Percentiles rank a stretch among this genome's conserved stretches.
phyloP scores from a whole-genome alignment of 2,113 vertebrate genomes.

The Piaya cayana region DNA sequence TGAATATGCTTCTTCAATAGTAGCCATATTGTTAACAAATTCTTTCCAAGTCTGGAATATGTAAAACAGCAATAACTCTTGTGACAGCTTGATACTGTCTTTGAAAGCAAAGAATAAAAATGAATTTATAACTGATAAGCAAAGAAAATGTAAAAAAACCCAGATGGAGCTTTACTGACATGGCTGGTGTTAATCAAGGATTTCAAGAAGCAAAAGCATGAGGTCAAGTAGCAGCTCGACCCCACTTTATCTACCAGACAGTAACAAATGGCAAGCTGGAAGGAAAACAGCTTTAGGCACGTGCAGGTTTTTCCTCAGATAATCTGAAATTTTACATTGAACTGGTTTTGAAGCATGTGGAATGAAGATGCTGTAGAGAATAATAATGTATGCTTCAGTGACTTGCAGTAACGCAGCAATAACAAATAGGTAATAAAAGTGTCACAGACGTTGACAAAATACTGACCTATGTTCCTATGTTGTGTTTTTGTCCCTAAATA shows the following conservation, averaged over 20 bases:
- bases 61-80: not conserved
- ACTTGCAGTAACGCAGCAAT: not conserved
- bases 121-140: not conserved
- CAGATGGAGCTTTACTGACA: not conserved
- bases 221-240: slow-evolving; percentile 5
- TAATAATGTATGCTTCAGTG: not conserved
- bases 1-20: not conserved
- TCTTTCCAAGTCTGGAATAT: not conserved
- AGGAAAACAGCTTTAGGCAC: not conserved
- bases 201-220: not conserved
- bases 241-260: not conserved
- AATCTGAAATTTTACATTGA: not conserved
- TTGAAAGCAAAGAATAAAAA: not conserved
- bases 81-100: not conserved
- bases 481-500: slow-evolving; percentile 32
- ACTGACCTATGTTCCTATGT: slow-evolving; percentile 2
- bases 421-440: slow-evolving; percentile 36
- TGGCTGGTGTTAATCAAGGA: not conserved
- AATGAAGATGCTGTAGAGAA: not conserved
- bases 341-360: not conserved
- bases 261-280: not conserved
- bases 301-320: not conserved
- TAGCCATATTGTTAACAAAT: not conserved
- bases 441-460: slow-evolving; percentile 3
- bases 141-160: not conserved